Evolutionary conservation across 2,797 vertebrate species (phyloP).

Genomic region (Tenualosa ilisha): DNA sequence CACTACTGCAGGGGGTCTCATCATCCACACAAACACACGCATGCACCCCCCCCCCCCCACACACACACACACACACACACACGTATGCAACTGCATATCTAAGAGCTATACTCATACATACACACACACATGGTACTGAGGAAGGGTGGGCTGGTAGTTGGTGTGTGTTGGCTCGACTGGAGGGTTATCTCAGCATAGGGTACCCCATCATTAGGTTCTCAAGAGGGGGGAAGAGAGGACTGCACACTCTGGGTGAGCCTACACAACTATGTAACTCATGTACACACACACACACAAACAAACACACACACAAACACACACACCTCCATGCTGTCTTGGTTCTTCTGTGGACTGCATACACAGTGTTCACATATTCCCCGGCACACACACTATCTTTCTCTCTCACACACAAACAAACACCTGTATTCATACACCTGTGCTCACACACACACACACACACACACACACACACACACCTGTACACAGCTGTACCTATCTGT

Average conservation of each 20-base stretch:
- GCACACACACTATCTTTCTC: too few relatives aligned
- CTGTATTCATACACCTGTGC: slow-evolving; percentile 2
- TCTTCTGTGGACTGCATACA: too few relatives aligned
- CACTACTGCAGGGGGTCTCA: too few relatives aligned
- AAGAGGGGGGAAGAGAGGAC: neutral
- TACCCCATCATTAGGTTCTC: slow-evolving; percentile 16
- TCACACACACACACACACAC: neutral
- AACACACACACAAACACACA: slow-evolving; percentile 21
- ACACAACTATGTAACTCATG: too few relatives aligned
- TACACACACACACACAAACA: slow-evolving; percentile 24
- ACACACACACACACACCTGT: neutral
- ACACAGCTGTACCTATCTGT: neutral
- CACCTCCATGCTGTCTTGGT: too few relatives aligned
- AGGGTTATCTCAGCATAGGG: neutral
- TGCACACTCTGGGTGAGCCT: neutral
- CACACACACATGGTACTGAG: too few relatives aligned
- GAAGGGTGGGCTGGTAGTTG: too few relatives aligned
- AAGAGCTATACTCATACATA: neutral
- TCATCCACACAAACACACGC: neutral
- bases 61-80: slow-evolving; percentile 15
- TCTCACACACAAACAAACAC: slow-evolving; percentile 8
- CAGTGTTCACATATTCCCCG: too few relatives aligned
- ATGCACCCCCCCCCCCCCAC: neutral
- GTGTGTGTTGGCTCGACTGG: neutral
- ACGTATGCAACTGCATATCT: neutral